Evolutionary conservation across 2,113 vertebrate species (phyloP), one percentile per base, ranked within the genome.

Genomic region (Cyprinus carpio): DNA sequence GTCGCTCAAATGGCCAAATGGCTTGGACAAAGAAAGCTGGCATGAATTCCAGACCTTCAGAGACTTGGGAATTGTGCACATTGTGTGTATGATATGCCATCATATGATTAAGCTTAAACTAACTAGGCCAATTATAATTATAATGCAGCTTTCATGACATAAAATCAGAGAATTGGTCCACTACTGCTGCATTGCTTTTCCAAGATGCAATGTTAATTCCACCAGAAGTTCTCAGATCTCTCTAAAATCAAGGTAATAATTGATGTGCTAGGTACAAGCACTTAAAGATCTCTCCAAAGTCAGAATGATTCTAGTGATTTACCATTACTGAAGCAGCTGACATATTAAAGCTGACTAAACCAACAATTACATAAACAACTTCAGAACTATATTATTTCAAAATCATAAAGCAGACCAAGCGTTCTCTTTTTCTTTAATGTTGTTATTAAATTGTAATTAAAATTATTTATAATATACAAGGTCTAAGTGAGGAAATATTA

Each of bases 231-330:
- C 80, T 77, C 69, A 75, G n/a, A 83, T 75, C n/a, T 60, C 54
- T 72, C 6, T 58, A 58, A 82, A 81, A 87, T 80, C 85, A 82
- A 75, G 29, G 72, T 56, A 18, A 65, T 27, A 54, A 58, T 51
- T 31, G 23, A 5, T 13, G 15, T 79, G 54, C 18, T 69, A 75
- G 49, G 58, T 79, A 84, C 7, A 18, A 29, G 72, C 82, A 51
- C 86, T 58, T 75, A 82, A 79, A 75, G 34, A 37, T 56, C 5
- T 27, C 49, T 62, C 82, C 82, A 69, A 72, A 43, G n/a, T 31
- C 71, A 75, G 64, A 75, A 75, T 69, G 46, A 69, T 51, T 31
- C 11, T 27, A 77, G 27, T 64, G 85, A 29, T 84, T 72, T 51
- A 40, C 84, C 85, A 67, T 71, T 40, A 83, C 64, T 60, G 31